phyloP scores from a whole-genome alignment of 2,888 invertebrate species.

The Tachystola acroxantha region DNA sequence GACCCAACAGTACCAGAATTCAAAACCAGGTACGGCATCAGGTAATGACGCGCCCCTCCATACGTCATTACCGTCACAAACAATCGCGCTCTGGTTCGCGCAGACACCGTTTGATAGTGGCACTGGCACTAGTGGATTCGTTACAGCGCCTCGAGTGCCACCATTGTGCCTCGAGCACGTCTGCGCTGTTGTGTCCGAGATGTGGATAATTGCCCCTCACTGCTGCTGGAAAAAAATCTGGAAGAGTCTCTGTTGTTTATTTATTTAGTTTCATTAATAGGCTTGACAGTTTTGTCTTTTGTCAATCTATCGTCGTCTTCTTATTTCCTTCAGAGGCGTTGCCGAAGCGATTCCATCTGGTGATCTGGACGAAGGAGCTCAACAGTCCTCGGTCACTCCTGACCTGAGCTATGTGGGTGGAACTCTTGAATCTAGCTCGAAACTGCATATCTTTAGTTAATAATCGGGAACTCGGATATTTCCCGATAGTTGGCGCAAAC shows the following conservation, averaged over 20 bases:
- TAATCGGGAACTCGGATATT: too few species aligned
- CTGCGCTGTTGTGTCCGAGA: constrained; percentile 74
- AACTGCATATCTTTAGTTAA: too few species aligned
- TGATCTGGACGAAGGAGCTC: too few species aligned
- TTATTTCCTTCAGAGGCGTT: too few species aligned
- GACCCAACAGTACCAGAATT: too few species aligned
- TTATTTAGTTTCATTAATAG: background rate
- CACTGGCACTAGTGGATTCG: constrained; percentile 67
- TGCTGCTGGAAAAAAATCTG: background rate
- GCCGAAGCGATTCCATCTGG: too few species aligned
- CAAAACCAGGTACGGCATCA: background rate
- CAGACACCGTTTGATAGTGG: constrained; percentile 62
- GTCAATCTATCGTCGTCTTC: too few species aligned
- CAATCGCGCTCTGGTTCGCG: constrained; percentile 68
- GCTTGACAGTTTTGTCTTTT: too few species aligned
- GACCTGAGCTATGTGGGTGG: too few species aligned
- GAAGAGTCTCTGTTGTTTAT: background rate
- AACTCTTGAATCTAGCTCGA: too few species aligned
- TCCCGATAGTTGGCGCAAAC: too few species aligned
- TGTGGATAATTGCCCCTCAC: constrained; percentile 68
- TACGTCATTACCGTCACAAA: constrained; percentile 46
- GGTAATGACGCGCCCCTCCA: constrained; percentile 6
- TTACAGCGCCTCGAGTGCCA: constrained; percentile 70
- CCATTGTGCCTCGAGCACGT: constrained; percentile 72
- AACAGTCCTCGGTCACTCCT: too few species aligned